Percentiles rank a stretch among this genome's conserved stretches.
Conservation (phyloP, 2,113 vertebrate genomes). For the Dipodomys merriami region DNA sequence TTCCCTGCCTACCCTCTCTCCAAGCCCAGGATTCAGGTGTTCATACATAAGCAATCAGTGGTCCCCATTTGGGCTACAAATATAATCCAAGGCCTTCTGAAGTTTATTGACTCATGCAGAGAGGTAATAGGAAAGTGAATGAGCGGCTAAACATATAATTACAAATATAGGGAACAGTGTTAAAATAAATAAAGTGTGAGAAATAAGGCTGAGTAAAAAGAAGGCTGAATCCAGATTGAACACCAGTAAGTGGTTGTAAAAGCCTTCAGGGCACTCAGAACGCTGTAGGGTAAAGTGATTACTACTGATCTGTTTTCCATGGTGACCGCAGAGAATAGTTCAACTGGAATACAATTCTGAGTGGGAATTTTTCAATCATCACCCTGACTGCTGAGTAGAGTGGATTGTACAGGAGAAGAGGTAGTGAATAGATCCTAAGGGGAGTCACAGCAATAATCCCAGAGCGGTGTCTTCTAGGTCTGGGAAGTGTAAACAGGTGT, state of each 20-base stretch:
- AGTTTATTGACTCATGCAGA: not conserved
- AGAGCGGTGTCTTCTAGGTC: no score
- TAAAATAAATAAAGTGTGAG: not conserved
- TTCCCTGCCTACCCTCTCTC: not conserved
- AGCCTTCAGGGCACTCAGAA: not conserved
- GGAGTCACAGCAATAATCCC: no score
- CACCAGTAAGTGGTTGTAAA: not conserved
- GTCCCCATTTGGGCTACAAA: not conserved
- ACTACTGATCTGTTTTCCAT: not conserved
- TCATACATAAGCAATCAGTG: not conserved
- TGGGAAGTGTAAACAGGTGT: no score
- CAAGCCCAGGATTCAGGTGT: not conserved
- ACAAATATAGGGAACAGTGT: not conserved
- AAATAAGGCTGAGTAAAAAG: not conserved
- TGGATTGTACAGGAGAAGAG: not conserved
- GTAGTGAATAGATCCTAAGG: not conserved
- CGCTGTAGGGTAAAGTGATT: not conserved
- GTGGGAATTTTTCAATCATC: not conserved
- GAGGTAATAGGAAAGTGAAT: not conserved
- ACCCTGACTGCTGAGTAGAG: not conserved
- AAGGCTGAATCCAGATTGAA: not conserved
- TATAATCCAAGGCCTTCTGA: not conserved
- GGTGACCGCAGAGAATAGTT: not conserved
- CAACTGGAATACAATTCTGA: not conserved
- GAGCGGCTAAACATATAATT: not conserved